phyloP scores from a whole-genome alignment of 1,140 invertebrate species.

The Metopolophium dirhodum region DNA sequence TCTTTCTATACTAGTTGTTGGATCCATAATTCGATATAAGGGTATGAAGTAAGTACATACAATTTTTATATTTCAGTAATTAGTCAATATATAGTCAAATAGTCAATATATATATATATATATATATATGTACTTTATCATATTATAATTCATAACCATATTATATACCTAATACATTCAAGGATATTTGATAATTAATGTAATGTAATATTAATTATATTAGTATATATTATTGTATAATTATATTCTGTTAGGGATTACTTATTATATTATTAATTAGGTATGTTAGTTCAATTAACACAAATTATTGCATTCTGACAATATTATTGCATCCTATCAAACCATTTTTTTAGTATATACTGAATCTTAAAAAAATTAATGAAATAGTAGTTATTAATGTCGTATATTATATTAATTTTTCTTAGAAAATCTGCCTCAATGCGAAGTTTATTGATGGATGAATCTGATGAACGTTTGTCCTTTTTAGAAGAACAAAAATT shows the following conservation, averaged over 20 bases:
- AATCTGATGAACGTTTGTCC: slow-evolving; percentile 26
- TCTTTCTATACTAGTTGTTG: slow-evolving; percentile 22
- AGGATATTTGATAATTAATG: background rate
- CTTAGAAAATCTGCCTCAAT: slow-evolving; percentile 17
- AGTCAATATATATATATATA: too few relatives aligned
- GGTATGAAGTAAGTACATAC: slow-evolving; percentile 3
- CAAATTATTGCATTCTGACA: background rate
- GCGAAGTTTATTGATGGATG: slow-evolving; percentile 5
- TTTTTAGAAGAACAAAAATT: slow-evolving; percentile 54
- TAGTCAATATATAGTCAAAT: too few relatives aligned
- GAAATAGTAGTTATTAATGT: background rate
- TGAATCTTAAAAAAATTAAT: too few relatives aligned
- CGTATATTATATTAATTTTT: background rate
- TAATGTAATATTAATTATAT: background rate
- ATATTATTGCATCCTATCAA: background rate
- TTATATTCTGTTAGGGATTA: background rate
- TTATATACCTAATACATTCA: background rate
- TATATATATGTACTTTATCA: background rate
- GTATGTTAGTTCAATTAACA: background rate
- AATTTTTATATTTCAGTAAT: background rate
- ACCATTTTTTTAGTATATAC: too few relatives aligned
- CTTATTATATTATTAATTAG: background rate
- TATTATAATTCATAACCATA: background rate
- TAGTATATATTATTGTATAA: background rate
- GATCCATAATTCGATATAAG: slow-evolving; percentile 25